Evolutionary conservation across 2,797 vertebrate species (phyloP), one percentile per base, ranked within the genome.

Genomic region (Parauchenoglanis ngamensis): DNA sequence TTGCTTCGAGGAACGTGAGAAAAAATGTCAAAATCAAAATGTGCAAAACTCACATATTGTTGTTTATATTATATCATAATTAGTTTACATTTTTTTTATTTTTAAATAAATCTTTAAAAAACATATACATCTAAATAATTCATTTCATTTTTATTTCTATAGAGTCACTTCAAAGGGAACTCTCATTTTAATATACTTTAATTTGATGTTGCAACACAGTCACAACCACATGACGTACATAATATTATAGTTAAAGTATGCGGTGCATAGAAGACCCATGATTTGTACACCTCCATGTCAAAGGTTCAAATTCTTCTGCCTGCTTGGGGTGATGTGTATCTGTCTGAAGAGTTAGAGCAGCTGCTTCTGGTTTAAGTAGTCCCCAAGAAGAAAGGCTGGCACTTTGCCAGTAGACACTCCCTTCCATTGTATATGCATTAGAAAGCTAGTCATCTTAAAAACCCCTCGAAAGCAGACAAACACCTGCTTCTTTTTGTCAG

Each of bases 351-450:
- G 57, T 72, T 35, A 61, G 49, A 40, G 35, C n/a, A 63, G 46
- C 80, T 87, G 81, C 57, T 81, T 44, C 57, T 63, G 46, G 28
- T n/a, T 46, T 65, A 23, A 23, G 46, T 17, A 59, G 63, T 68
- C 46, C 3, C 10, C 81, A 28, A 17, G 49, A 83, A 35, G 17
- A 52, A 35, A 82, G 19, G 54, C 75, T 21, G 31, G 31, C 56
- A 73, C 49, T 44, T 86, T 31, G n/a, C 63, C 46, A 83, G 8
- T 12, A 68, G 81, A 68, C 81, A 35, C 81, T 68, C 81, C 81
- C 81, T 83, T 54, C 8, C n/a, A 52, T 10, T 83, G 61, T 52
- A 83, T 44, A 52, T 52, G 56, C n/a, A 52, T 31, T 19, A 52
- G 80, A 21, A 83, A 83, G 61, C n/a, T 21, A 35, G 46, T 54